These are phyloP conservation scores for Loriculus beryllinus DNA, from an alignment of 2,797 vertebrate genomes.

Conservation along the genomic window DNA sequence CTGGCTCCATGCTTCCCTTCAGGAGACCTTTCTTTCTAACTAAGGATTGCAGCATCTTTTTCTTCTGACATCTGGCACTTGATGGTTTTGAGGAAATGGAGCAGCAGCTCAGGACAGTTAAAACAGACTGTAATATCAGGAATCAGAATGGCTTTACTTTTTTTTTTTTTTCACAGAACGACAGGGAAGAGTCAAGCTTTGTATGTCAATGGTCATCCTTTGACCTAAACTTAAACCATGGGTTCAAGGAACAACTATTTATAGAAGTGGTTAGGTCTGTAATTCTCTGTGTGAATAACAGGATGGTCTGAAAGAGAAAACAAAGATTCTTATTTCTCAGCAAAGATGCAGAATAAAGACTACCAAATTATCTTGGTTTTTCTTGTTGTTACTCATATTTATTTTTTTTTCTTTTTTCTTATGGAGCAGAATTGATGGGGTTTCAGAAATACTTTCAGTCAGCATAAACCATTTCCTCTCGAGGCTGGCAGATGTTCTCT, in stretches of 20 bases:
- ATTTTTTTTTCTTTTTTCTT: background rate
- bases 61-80: background rate
- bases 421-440: background rate
- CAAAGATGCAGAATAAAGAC: background rate
- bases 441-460: constrained; percentile 5
- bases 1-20: background rate
- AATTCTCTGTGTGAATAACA: constrained; percentile 42
- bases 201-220: background rate
- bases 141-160: background rate
- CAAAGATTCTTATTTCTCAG: constrained; percentile 9
- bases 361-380: constrained; percentile 4
- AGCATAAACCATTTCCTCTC: constrained; percentile 13
- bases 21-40: background rate
- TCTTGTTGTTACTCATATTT: background rate
- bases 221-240: constrained; percentile 44
- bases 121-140: constrained; percentile 7
- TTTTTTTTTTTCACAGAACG: background rate
- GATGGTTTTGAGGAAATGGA: background rate
- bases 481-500: background rate
- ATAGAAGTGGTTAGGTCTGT: constrained; percentile 33
- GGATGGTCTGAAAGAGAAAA: constrained; percentile 28
- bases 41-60: background rate
- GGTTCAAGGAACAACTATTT: constrained; percentile 26
- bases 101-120: background rate
- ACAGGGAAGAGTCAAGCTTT: background rate